Base-by-base conservation (phyloP, 2,113 vertebrate genomes). In the Syrmaticus mikado region DNA sequence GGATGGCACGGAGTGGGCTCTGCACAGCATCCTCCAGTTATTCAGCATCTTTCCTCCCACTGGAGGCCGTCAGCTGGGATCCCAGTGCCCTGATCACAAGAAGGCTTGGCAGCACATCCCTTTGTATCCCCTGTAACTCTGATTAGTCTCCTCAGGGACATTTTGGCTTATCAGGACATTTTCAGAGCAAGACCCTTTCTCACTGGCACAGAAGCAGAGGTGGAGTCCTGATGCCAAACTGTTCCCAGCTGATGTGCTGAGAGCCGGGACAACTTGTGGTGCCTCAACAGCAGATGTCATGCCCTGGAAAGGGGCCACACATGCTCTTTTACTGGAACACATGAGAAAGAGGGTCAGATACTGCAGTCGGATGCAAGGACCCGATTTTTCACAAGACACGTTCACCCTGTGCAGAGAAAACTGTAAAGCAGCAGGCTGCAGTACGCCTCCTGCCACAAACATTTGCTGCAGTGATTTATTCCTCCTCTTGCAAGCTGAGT, bases 391-490 rank as follows among this genome's bases (percentile, higher is more conserved):
- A 0, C 19, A 32, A 50, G 58, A 15, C n/a, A 43, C 1, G 2
- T 60, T 22, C 41, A n/a, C 18, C n/a, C 70, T 17, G 27, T 5
- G 28, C 1, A 11, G 40, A 74, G 52, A 64, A 30, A 24, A 13
- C n/a, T 6, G 65, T 40, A 53, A 36, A 85, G 76, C 66, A 82
- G 81, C 48, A 55, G 34, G 80, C 84, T 78, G 71, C 76, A 70
- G 87, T 1, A 27, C 71, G 15, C 48, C 85, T 82, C 85, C 66
- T 16, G 53, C 76, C 50, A 60, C 50, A 36, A 45, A 18, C 71
- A 25, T 48, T 34, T 68, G 53, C 84, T 85, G 87, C 80, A 70
- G 57, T 45, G 66, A 93, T 88, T 78, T 82, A 88, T 36, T 88
- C 45, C 65, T 60, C 48, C 1, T 73, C 70, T 48, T 20, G 34